Percentiles rank a stretch among this genome's conserved stretches.
phyloP scores from a whole-genome alignment of 2,888 invertebrate genomes.

The Chymomyza caudatula region DNA sequence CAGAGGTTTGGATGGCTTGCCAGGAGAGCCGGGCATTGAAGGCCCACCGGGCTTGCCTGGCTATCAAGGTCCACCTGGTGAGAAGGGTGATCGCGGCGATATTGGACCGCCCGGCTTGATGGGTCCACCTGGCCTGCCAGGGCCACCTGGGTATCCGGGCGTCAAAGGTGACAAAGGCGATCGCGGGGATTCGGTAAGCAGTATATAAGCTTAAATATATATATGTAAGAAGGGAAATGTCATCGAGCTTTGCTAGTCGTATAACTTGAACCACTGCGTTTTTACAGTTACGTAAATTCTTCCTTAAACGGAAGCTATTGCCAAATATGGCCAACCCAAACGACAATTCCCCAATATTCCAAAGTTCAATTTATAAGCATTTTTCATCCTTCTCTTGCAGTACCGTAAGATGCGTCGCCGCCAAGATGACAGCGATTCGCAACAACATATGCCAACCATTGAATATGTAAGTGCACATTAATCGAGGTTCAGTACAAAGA shows the following conservation, averaged over 20 bases:
- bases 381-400: conserved; percentile 55
- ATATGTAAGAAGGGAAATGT: too few species aligned
- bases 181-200: conserved; percentile 93
- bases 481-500: neutral
- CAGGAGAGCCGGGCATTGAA: conserved; percentile 90
- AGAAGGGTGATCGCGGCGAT: conserved; percentile 88
- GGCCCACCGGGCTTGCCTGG: conserved; percentile 90
- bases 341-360: too few species aligned
- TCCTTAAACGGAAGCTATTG: too few species aligned
- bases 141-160: conserved; percentile 92
- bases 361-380: too few species aligned
- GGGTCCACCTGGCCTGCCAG: conserved; percentile 93
- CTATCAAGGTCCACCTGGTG: conserved; percentile 90
- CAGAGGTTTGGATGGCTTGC: conserved; percentile 85
- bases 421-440: conserved; percentile 78
- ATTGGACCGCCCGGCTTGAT: conserved; percentile 96
- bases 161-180: conserved; percentile 94
- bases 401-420: conserved; percentile 79
- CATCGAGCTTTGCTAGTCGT: too few species aligned
- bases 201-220: too few species aligned
- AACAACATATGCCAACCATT: conserved; percentile 77
- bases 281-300: too few species aligned
- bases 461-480: conserved; percentile 76
- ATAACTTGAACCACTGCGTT: too few species aligned
- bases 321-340: too few species aligned